Percentiles rank a stretch among this genome's conserved stretches.
These are phyloP conservation scores for Pogonophryne albipinna DNA, from an alignment of 2,797 vertebrate genomes.

Conservation along the genomic window DNA sequence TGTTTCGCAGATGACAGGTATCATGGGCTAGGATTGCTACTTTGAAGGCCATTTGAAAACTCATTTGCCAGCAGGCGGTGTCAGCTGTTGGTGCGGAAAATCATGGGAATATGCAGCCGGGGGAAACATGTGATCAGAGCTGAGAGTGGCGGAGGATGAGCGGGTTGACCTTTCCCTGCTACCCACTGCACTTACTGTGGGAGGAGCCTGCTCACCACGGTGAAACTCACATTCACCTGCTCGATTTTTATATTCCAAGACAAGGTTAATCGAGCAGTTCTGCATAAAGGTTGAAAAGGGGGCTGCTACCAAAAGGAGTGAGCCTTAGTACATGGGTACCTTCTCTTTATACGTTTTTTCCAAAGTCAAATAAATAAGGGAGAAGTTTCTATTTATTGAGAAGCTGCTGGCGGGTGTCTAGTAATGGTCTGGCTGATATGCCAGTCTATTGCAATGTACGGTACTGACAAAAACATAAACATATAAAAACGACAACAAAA, in stretches of 20 bases:
- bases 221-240: neutral
- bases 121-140: slow-evolving; percentile 23
- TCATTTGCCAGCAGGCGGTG: slow-evolving; percentile 5
- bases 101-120: slow-evolving; percentile 8
- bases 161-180: slow-evolving; percentile 4
- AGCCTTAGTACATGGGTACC: no score
- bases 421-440: neutral
- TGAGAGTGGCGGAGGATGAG: slow-evolving; percentile 5
- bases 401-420: neutral
- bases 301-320: no score
- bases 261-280: neutral
- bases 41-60: slow-evolving; percentile 12
- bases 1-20: slow-evolving; percentile 14
- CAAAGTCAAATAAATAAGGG: neutral
- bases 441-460: neutral
- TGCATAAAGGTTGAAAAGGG: neutral
- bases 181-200: neutral
- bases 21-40: slow-evolving; percentile 14
- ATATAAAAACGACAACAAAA: neutral
- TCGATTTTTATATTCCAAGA: neutral
- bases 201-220: slow-evolving; percentile 2
- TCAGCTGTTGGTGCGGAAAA: slow-evolving; percentile 4
- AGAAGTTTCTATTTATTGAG: neutral
- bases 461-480: neutral
- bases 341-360: neutral